phyloP scores from a whole-genome alignment of 2,888 invertebrate species.

The Synergus gifuensis region DNA sequence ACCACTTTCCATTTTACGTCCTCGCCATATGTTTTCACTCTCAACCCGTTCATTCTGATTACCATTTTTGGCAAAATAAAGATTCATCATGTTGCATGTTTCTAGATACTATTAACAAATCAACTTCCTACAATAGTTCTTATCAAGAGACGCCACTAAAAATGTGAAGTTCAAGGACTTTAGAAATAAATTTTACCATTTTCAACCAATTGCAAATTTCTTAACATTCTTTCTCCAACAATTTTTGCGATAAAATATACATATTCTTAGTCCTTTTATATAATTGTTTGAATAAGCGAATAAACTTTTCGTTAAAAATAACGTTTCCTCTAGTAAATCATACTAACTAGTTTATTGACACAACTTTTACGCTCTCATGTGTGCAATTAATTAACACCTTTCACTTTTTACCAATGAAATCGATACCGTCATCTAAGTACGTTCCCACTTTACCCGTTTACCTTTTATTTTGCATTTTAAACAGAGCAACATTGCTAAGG shows the following conservation, averaged over 20 bases:
- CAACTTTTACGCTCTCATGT: neutral
- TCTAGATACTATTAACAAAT: neutral
- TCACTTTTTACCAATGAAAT: conserved; percentile 40
- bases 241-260: too few species aligned
- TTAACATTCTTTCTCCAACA: neutral
- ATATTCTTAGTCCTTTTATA: neutral
- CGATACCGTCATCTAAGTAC: conserved; percentile 30
- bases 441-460: conserved; percentile 10
- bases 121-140: neutral
- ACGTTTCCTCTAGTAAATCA: neutral
- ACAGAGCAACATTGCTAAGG: neutral
- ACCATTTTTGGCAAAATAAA: conserved; percentile 25
- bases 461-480: conserved; percentile 8
- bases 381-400: conserved; percentile 41
- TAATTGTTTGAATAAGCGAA: neutral
- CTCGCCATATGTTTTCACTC: conserved; percentile 65
- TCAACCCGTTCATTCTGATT: conserved; percentile 56
- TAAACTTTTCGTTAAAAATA: neutral
- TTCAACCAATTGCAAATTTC: neutral
- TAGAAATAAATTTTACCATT: neutral
- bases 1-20: conserved; percentile 65
- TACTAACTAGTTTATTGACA: neutral
- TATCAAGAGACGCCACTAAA: neutral
- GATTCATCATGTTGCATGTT: neutral
- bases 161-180: neutral